Base-by-base conservation (phyloP, 2,797 vertebrate genomes). In the Hydrophis major region DNA sequence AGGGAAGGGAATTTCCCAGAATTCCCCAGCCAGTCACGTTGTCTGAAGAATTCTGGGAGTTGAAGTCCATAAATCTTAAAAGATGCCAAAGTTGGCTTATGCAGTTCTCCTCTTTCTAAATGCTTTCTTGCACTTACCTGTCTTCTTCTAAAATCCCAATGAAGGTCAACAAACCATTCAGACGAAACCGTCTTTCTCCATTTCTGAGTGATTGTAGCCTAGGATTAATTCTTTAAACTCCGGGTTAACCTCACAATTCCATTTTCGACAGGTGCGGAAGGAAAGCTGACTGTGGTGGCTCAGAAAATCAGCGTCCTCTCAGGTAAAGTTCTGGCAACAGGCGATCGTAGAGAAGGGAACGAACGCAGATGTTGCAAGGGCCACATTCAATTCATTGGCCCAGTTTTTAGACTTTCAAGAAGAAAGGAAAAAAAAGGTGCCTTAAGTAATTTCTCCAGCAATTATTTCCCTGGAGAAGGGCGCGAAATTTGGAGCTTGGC, bases 261-360 rank as follows among this genome's bases (percentile, higher is more conserved):
- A 10, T 2, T 87, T 59, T 94, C 96, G 96, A 69, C 97, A 99
- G 99, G 99, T 59, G 99, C 99, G 0, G 99, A 99, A 94, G 99
- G 99, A 88, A 99, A 99, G 94, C 98, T 99, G 88, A 99, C 99
- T 0, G 96, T 98, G 90, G 98, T 99, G 83, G 98, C 98, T 93
- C 99, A 99, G 97, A 99, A 99, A 97, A 99, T 99, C 95, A 99
- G 98, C 10, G 98, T 99, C 90, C 98, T 99, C 95, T 99, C 99
- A 97, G 99, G 99, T 99, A 97, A 95, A 94, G 14, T 5, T 91
- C 55, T 60, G 74, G 6, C 56, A 90, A 87, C 60, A 89, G 90
- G 89, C 1, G 1, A 5, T 12, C 5, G 3, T n/a, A 11, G 11
- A 57, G 4, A 22, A 27, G 8, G 3, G 47, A 66, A n/a, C 1